Percentiles rank a stretch among this genome's conserved stretches.
Evolutionary conservation across 2,797 vertebrate species (phyloP).

Genomic region (Cichlasoma orientale): DNA sequence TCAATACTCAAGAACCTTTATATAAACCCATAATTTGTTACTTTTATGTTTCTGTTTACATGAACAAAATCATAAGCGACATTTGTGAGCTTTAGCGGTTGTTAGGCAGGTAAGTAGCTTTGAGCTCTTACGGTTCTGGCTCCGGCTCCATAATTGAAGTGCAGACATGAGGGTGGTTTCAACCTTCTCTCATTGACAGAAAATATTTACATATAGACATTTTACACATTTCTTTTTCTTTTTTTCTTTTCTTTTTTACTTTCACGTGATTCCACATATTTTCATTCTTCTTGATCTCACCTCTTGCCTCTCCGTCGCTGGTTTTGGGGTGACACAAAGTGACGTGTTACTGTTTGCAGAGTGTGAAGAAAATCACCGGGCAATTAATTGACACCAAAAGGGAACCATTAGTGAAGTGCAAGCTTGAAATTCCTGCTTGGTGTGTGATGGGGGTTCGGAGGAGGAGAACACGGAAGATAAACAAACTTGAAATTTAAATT

Average conservation of each 20-base stretch:
- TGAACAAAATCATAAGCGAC: not conserved
- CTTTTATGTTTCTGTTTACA: not conserved
- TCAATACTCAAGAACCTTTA: not conserved
- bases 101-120: not conserved
- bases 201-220: too few relatives aligned
- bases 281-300: not conserved
- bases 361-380: constrained; percentile 76
- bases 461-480: constrained; percentile 19
- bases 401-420: constrained; percentile 72
- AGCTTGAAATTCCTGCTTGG: constrained; percentile 44
- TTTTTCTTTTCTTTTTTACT: too few relatives aligned
- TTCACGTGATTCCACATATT: not conserved
- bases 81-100: not conserved
- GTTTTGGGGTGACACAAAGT: constrained; percentile 68
- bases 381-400: constrained; percentile 80
- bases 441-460: constrained; percentile 9
- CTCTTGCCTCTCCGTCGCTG: not conserved
- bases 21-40: not conserved
- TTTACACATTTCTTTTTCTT: too few relatives aligned
- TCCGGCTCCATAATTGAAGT: not conserved
- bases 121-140: not conserved
- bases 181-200: too few relatives aligned
- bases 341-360: constrained; percentile 74
- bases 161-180: not conserved
- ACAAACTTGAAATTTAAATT: constrained; percentile 62